Evolutionary conservation across 2,888 invertebrate genomes (phyloP), one percentile per base, ranked within the genome.

Genomic region (Mesochorus sp.): DNA sequence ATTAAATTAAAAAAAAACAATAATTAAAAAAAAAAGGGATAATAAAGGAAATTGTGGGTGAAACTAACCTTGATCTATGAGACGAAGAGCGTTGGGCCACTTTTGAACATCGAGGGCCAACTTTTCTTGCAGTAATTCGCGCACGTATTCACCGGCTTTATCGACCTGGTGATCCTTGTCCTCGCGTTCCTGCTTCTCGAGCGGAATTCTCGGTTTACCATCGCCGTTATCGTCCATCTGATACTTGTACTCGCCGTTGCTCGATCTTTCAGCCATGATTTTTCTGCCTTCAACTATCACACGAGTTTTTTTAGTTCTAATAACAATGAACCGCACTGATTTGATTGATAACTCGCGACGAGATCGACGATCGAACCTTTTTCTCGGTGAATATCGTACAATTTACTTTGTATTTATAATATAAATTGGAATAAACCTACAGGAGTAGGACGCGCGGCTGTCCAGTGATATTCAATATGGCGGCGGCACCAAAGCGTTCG

Each of bases 81-180:
- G 92, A 81, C 94, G 93, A 26, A 93, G 92, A 4, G 95, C 94
- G 83, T 95, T 93, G 14, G 95, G 95, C 90, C 94, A 95, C 88
- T 95, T 95, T 53, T 87, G 86, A 2, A 85, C 78, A 59, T 93
- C 92, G 81, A 93, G 92, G 83, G 93, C 95, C 81, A 95, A 92
- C 89, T 95, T 95, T 87, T 96, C 96, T 57, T 94, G 93, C 76
- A 96, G 88, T 73, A 96, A 92, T 87, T 96, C 95, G 19, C 94
- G 92, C 88, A 96, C 94, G 87, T 96, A 96, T 91, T 96, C 96
- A 68, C 93, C 95, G 88, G 95, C 95, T 92, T 95, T 96, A 88
- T 95, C 95, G 82, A 94, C 93, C 75, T 94, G 91, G 86, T 93
- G 93, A 57, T 92, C 91, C 83, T 91, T 92, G 17, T 93, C 93